Conservation (phyloP, 1,140 invertebrate species). For the Drosophila yakuba region DNA sequence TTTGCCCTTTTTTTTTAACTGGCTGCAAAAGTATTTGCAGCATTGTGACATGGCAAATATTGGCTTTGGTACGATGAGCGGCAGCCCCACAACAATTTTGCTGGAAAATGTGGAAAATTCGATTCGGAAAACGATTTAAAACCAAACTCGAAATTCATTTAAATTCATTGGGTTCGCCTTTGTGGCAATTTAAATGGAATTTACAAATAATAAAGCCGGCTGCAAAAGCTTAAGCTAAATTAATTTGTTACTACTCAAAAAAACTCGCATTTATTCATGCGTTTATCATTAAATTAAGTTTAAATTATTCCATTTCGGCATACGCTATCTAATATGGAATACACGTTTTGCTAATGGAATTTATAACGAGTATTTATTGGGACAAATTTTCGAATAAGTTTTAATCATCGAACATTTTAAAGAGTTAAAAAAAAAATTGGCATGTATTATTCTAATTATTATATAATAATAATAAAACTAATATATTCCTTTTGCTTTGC, state of each 20-base stretch:
- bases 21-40: slow-evolving; percentile 20
- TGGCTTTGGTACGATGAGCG: not conserved
- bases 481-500: not conserved
- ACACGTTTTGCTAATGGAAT: not conserved
- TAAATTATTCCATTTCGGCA: slow-evolving; percentile 2
- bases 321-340: not conserved
- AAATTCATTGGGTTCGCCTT: not conserved
- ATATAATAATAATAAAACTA: too few relatives aligned
- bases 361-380: not conserved
- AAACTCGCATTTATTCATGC: slow-evolving; percentile 1
- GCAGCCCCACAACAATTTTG: not conserved
- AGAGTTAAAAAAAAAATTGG: too few relatives aligned
- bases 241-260: not conserved
- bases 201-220: slow-evolving; percentile 10
- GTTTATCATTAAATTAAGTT: slow-evolving; percentile 9
- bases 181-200: slow-evolving; percentile 7
- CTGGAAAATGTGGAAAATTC: slow-evolving; percentile 4
- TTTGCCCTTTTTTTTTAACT: not conserved
- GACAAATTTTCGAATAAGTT: too few relatives aligned
- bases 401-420: too few relatives aligned
- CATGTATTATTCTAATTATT: too few relatives aligned
- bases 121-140: slow-evolving; percentile 3
- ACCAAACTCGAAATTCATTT: slow-evolving; percentile 3
- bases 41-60: slow-evolving; percentile 31
- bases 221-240: not conserved